A percentile compares a stretch with the other conserved stretches of the same genome.
Conservation (phyloP, 2,113 vertebrate species). For the Nannospalax galili region DNA sequence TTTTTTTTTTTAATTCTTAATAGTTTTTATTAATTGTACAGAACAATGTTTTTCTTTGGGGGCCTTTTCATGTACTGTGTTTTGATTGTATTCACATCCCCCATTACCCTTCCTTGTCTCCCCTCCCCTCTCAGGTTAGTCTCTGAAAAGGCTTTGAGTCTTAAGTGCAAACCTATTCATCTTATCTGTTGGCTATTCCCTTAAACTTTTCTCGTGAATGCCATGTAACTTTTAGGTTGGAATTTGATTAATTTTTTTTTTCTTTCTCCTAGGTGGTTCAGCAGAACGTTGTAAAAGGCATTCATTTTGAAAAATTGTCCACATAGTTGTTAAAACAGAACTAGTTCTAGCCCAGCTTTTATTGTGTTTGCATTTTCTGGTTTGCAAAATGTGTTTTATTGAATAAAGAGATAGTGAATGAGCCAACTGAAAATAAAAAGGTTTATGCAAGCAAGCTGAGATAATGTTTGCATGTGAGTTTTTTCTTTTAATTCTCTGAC, state of each 20-base stretch:
- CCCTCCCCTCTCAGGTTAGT: background rate
- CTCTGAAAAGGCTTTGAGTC: slow-evolving; percentile 10
- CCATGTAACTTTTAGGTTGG: slow-evolving; percentile 19
- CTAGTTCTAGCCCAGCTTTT: slow-evolving; percentile 23
- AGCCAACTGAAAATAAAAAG: background rate
- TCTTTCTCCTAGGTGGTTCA: background rate
- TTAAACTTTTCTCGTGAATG: slow-evolving; percentile 30
- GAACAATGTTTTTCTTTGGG: no score
- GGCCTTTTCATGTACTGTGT: background rate
- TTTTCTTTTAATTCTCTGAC: slow-evolving; percentile 38
- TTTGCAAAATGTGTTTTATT: slow-evolving; percentile 52
- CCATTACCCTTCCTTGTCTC: background rate
- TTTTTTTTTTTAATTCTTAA: background rate
- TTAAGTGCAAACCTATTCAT: background rate
- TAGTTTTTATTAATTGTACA: background rate
- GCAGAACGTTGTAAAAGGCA: slow-evolving; percentile 39
- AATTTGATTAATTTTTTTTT: background rate
- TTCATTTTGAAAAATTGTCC: background rate
- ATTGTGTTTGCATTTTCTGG: slow-evolving; percentile 49
- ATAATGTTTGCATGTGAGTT: slow-evolving; percentile 31
- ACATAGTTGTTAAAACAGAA: slow-evolving; percentile 18
- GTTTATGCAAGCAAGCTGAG: slow-evolving; percentile 35
- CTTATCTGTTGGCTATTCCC: background rate
- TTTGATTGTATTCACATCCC: background rate
- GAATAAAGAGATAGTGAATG: slow-evolving; percentile 34